A percentile compares a stretch with the other conserved stretches of the same genome.
Evolutionary conservation across 2,113 vertebrate species (phyloP).

Genomic region (Amblyornis subalaris): DNA sequence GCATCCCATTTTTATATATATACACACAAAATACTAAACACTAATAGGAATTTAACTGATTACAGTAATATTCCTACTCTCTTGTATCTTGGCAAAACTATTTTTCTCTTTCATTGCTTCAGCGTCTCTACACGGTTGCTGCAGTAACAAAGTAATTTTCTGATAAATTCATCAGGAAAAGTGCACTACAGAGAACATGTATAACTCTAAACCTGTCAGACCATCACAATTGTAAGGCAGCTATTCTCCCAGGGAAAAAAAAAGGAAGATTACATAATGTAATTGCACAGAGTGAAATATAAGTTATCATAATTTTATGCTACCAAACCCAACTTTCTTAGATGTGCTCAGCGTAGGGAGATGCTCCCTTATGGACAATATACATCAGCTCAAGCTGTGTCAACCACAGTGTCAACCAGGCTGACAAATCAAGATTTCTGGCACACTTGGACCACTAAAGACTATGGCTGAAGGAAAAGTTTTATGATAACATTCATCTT

Average conservation of each 20-base stretch:
- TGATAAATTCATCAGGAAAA: slow-evolving; percentile 60
- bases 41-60: slow-evolving; percentile 21
- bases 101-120: slow-evolving; percentile 32
- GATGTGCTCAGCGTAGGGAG: neutral
- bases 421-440: neutral
- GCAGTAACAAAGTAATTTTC: slow-evolving; percentile 57
- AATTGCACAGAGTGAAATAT: slow-evolving; percentile 6
- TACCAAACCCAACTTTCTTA: neutral
- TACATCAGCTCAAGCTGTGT: neutral
- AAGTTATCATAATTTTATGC: slow-evolving; percentile 6
- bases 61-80: slow-evolving; percentile 13
- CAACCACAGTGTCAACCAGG: neutral
- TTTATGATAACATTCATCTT: neutral
- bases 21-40: neutral
- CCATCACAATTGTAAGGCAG: slow-evolving; percentile 1
- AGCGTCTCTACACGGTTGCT: neutral
- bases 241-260: slow-evolving; percentile 11
- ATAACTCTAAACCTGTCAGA: slow-evolving; percentile 52
- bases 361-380: neutral
- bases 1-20: neutral
- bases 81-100: neutral
- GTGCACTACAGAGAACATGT: slow-evolving; percentile 25
- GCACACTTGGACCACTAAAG: neutral
- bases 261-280: slow-evolving; percentile 14
- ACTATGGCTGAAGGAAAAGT: neutral